Evolutionary conservation across 2,888 invertebrate genomes (phyloP), one percentile per base, ranked within the genome.

Genomic region (Hirtodrosophila trivittata): DNA sequence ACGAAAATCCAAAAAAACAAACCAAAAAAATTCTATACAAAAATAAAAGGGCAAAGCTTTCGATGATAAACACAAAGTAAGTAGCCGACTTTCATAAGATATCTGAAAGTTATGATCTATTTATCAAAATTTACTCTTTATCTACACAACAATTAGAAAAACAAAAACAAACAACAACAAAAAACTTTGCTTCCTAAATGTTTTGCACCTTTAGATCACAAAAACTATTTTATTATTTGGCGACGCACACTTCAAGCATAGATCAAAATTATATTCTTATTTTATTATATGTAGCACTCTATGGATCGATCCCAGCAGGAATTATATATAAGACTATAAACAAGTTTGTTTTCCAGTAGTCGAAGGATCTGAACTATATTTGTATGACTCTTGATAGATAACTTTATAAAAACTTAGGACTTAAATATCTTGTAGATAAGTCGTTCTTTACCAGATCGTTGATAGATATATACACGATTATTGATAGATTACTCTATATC

Each of bases 41-140:
- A 66, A 68, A 72, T 75, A 70, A 72, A 87, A 89, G 88, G 88
- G 89, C 84, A 89, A 89, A 88, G 88, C 84, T 71, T 75, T 86
- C 70, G 88, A 89, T 66, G 88, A 89, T 63, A 89, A 89, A 81
- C 75, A 84, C 75, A 80, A 82, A 73, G 88, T 89, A 89, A 89
- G 88, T 89, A 76, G 64, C 59, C 67, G 66, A 80, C 13, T 64
- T 60, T 70, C 66, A 47, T 26, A 14, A 51, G 56, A 42, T 25
- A 43, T 28, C 56, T 38, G 35, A 30, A 55, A 42, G 67, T 33
- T 33, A 45, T n/a, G 52, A 66, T 65, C 18, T 39, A 28, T 69
- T 33, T 30, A 21, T 38, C 58, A 33, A 74, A 63, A 57, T 55
- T 67, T 32, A 26, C 49, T 4, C 38, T 47, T 55, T 35, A 35